A percentile compares a stretch with the other conserved stretches of the same genome.
phyloP scores from a whole-genome alignment of 92 coral and sea anemone genomes.

The Chrysogorgia sp. region DNA sequence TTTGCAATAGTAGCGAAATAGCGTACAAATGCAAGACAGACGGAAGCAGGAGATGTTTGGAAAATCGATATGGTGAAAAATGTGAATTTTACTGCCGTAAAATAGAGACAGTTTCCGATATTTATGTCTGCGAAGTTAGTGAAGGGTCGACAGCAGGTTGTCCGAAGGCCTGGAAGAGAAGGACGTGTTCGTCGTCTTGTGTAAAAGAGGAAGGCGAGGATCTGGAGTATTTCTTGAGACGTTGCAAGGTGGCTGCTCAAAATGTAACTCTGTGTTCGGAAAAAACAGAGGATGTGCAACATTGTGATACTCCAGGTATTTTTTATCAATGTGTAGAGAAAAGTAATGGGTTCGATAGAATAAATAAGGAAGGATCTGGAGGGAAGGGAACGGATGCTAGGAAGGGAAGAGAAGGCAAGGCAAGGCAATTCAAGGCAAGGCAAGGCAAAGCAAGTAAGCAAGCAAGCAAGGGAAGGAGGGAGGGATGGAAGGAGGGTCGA shows the following conservation, averaged over 20 bases:
- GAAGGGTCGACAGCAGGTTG: not conserved
- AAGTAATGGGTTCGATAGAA: not conserved
- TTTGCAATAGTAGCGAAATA: not conserved
- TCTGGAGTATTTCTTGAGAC: not conserved
- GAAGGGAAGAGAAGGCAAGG: no score
- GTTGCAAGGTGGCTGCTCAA: not conserved
- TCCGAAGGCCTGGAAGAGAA: not conserved
- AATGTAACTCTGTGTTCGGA: not conserved
- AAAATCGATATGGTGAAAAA: not conserved
- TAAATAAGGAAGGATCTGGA: no score
- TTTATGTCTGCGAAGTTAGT: constrained; percentile 20
- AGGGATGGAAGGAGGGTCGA: not conserved
- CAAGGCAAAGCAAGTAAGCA: no score
- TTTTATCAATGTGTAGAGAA: not conserved
- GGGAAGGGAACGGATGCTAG: no score
- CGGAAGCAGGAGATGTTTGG: not conserved
- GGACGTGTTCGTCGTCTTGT: not conserved
- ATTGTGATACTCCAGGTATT: no score
- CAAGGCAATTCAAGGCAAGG: no score
- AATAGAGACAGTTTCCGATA: not conserved
- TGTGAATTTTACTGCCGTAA: not conserved
- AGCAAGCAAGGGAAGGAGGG: no score
- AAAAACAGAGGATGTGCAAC: not conserved
- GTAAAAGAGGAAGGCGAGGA: not conserved
- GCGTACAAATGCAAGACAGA: not conserved